Conservation (phyloP, 2,888 invertebrate genomes). For the Gortyna flavago region DNA sequence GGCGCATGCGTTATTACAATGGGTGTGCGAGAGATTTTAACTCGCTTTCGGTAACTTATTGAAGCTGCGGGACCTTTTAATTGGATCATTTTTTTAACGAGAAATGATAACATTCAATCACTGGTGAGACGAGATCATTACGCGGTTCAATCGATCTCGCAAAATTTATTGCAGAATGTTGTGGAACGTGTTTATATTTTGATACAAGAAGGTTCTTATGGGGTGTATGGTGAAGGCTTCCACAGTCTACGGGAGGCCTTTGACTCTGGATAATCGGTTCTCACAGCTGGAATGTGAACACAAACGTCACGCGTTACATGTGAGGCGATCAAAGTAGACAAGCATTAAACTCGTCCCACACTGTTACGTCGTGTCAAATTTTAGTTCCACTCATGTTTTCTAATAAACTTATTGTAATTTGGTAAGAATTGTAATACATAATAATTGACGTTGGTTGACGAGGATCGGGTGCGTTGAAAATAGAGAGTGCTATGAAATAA, state of each 20-base stretch:
- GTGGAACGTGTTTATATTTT: constrained; percentile 30
- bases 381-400: constrained; percentile 59
- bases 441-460: constrained; percentile 15
- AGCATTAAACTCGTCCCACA: constrained; percentile 73
- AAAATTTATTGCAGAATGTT: constrained; percentile 70
- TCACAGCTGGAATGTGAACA: constrained; percentile 71
- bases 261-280: constrained; percentile 65
- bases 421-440: constrained; percentile 32
- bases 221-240: constrained; percentile 41
- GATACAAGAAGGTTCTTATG: constrained; percentile 42
- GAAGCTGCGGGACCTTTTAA: constrained; percentile 83
- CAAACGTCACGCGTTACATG: constrained; percentile 67
- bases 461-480: background rate
- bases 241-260: constrained; percentile 55
- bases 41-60: constrained; percentile 88
- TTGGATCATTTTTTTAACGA: constrained; percentile 89
- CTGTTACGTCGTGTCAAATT: constrained; percentile 63
- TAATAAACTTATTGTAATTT: constrained; percentile 61
- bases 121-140: constrained; percentile 80
- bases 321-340: constrained; percentile 74
- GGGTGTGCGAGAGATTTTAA: constrained; percentile 89
- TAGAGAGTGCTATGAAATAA: background rate
- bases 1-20: constrained; percentile 89
- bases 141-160: constrained; percentile 72
- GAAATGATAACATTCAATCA: constrained; percentile 85